phyloP scores from a whole-genome alignment of 64 coral and sea anemone species.

The Catalaphyllia jardinei region DNA sequence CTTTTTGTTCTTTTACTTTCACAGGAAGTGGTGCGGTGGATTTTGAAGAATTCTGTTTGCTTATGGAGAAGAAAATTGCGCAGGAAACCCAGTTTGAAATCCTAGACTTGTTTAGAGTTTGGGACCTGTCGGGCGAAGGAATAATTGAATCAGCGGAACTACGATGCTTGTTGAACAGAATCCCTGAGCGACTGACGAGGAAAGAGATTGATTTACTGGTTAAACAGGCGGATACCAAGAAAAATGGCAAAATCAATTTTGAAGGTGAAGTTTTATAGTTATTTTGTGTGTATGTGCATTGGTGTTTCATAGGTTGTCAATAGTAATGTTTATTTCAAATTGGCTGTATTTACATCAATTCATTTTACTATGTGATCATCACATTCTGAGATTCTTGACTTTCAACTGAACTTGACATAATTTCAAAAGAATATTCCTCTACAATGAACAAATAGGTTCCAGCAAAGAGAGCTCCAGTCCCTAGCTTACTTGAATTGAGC shows the following conservation, averaged over 20 bases:
- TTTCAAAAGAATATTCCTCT: too few relatives aligned
- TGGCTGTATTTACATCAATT: too few relatives aligned
- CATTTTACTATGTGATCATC: too few relatives aligned
- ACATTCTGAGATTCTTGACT: too few relatives aligned
- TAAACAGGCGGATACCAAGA: constrained; percentile 44
- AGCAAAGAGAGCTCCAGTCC: too few relatives aligned
- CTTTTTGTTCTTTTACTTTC: background rate
- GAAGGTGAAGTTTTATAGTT: constrained; percentile 52
- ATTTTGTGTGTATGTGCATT: background rate
- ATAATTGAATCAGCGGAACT: constrained; percentile 57
- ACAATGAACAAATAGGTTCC: too few relatives aligned
- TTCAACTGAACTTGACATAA: too few relatives aligned
- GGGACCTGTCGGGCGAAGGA: constrained; percentile 54
- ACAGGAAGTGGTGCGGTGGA: constrained; percentile 85
- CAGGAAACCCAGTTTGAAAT: constrained; percentile 52
- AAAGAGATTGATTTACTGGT: constrained; percentile 79
- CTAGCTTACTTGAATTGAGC: too few relatives aligned
- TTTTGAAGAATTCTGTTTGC: constrained; percentile 81
- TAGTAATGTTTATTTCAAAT: too few relatives aligned
- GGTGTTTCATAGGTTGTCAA: too few relatives aligned
- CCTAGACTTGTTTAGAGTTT: constrained; percentile 67
- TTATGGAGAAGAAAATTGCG: constrained; percentile 82
- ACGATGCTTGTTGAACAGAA: constrained; percentile 58
- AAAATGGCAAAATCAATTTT: constrained; percentile 80
- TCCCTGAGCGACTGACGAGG: constrained; percentile 66